These are phyloP conservation scores for Eolophus roseicapilla DNA, from an alignment of 2,113 vertebrate species.

Conservation along the genomic window DNA sequence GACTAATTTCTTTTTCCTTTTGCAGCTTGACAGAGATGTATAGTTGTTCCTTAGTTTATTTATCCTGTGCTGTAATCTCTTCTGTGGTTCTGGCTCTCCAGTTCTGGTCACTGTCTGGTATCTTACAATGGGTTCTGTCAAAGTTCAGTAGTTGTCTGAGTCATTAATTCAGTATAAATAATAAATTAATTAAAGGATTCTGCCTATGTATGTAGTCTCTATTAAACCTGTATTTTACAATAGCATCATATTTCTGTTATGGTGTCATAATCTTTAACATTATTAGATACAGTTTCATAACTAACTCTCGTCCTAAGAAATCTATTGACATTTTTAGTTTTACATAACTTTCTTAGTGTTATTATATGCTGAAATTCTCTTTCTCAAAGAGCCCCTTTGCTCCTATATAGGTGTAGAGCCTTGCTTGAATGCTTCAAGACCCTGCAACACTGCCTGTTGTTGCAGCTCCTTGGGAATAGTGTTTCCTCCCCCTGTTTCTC, in stretches of 20 bases:
- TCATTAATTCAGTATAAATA: neutral
- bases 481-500: neutral
- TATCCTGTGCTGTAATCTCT: neutral
- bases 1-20: neutral
- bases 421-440: neutral
- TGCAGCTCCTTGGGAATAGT: neutral
- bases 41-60: neutral
- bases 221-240: neutral
- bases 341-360: neutral
- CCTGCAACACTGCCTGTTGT: neutral
- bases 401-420: neutral
- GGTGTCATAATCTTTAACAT: neutral
- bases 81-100: neutral
- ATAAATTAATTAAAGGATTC: neutral
- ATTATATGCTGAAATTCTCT: neutral
- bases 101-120: neutral
- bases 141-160: neutral
- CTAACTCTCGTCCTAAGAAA: neutral
- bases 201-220: neutral
- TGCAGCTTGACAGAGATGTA: neutral
- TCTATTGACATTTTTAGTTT: neutral
- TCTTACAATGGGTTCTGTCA: neutral
- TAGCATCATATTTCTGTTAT: neutral
- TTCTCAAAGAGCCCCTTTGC: neutral
- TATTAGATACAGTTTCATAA: neutral